A percentile compares a stretch with the other conserved stretches of the same genome.
phyloP scores from a whole-genome alignment of 2,888 invertebrate species.

The Subacronicta megacephala region DNA sequence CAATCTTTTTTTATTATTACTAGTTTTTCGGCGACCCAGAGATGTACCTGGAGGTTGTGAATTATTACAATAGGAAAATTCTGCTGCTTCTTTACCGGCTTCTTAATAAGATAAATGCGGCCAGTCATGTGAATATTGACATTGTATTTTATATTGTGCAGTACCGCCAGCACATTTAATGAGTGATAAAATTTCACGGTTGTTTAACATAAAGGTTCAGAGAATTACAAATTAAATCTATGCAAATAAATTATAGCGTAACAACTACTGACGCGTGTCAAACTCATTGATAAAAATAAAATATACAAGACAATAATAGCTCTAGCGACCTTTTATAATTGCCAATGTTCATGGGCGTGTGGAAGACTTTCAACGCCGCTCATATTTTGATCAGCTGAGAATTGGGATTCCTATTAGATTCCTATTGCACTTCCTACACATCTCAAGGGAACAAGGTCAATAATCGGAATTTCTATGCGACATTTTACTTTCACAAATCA shows the following conservation, averaged over 20 bases:
- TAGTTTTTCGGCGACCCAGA: slow-evolving; percentile 61
- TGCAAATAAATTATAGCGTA: slow-evolving; percentile 69
- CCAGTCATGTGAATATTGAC: slow-evolving; percentile 28
- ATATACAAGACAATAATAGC: slow-evolving; percentile 68
- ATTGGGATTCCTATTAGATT: slow-evolving; percentile 41
- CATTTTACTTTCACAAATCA: slow-evolving; percentile 49
- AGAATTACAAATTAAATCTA: slow-evolving; percentile 57
- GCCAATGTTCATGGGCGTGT: slow-evolving; percentile 62
- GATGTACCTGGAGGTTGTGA: slow-evolving; percentile 47
- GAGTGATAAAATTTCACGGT: slow-evolving; percentile 56
- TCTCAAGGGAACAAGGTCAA: slow-evolving; percentile 32
- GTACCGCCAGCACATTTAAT: slow-evolving; percentile 14
- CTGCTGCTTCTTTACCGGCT: slow-evolving; percentile 22
- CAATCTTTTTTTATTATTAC: slow-evolving; percentile 61
- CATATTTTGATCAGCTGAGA: slow-evolving; percentile 15
- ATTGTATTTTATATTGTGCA: slow-evolving; percentile 21
- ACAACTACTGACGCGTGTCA: slow-evolving; percentile 77
- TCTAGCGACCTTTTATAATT: slow-evolving; percentile 74
- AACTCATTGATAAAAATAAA: slow-evolving; percentile 84
- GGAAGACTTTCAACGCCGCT: slow-evolving; percentile 15
- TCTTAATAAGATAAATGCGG: slow-evolving; percentile 6
- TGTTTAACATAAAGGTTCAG: slow-evolving; percentile 56
- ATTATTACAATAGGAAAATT: slow-evolving; percentile 48
- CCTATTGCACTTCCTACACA: slow-evolving; percentile 25
- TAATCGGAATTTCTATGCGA: slow-evolving; percentile 12